phyloP scores from a whole-genome alignment of 1,140 invertebrate species.

The Agraylea sexmaculata region DNA sequence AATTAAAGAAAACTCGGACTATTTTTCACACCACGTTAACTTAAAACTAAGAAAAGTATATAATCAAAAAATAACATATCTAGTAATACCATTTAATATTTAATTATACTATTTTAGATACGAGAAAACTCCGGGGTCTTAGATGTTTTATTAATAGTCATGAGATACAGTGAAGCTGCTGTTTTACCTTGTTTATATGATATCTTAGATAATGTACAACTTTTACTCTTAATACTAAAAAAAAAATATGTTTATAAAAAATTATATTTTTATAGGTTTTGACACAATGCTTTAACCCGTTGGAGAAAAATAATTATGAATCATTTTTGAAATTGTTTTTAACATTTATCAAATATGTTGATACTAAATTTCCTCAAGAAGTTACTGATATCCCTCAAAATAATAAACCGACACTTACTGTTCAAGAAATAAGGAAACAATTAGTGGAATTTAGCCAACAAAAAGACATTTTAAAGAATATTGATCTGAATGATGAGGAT shows the following conservation, averaged over 20 bases:
- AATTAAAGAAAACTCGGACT: slow-evolving; percentile 49
- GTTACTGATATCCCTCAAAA: neutral
- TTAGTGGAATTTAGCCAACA: slow-evolving; percentile 11
- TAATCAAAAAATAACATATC: neutral
- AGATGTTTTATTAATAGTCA: slow-evolving; percentile 48
- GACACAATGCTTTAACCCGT: slow-evolving; percentile 43
- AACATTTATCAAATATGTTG: slow-evolving; percentile 46
- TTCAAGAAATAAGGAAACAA: neutral
- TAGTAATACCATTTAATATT: neutral
- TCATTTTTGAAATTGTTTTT: slow-evolving; percentile 52
- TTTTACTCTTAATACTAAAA: no score
- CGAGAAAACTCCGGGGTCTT: slow-evolving; percentile 38
- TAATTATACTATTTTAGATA: slow-evolving; percentile 11
- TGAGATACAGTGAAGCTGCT: slow-evolving; percentile 47
- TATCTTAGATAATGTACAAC: slow-evolving; percentile 47
- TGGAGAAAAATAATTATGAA: slow-evolving; percentile 40
- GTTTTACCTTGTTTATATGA: slow-evolving; percentile 48
- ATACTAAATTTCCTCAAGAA: slow-evolving; percentile 16
- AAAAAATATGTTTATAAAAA: no score
- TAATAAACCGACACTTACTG: neutral
- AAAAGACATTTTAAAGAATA: slow-evolving; percentile 8
- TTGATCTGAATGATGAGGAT: slow-evolving; percentile 28
- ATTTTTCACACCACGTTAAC: slow-evolving; percentile 52
- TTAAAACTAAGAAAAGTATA: slow-evolving; percentile 43
- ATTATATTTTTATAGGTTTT: slow-evolving; percentile 41